phyloP scores from a whole-genome alignment of 2,113 vertebrate species.

The Perca flavescens region DNA sequence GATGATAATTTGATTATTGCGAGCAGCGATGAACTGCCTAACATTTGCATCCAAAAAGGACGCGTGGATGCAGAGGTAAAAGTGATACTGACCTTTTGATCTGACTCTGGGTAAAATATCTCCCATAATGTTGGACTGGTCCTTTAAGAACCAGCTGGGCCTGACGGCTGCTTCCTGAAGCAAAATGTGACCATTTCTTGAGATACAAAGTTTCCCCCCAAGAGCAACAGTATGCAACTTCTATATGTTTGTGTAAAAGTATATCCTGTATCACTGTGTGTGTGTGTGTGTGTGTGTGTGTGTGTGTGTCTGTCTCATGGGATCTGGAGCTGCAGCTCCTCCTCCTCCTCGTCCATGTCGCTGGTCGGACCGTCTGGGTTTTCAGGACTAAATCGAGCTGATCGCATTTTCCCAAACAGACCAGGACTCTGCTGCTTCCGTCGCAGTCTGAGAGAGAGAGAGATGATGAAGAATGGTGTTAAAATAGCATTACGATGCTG shows the following conservation, averaged over 20 bases:
- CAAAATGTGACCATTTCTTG: neutral
- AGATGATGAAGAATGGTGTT: neutral
- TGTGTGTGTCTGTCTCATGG: conserved; percentile 77
- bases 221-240: conserved; percentile 3
- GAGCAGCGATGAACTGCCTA: neutral
- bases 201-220: neutral
- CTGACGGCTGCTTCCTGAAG: neutral
- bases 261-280: conserved; percentile 2
- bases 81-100: neutral
- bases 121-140: neutral
- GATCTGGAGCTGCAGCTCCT: conserved; percentile 94
- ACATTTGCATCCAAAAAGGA: neutral
- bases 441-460: conserved; percentile 85
- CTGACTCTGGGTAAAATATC: neutral
- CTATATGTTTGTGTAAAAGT: neutral
- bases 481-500: neutral
- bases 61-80: neutral
- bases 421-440: conserved; percentile 93
- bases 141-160: conserved; percentile 1
- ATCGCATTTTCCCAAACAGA: conserved; percentile 92
- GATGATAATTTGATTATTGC: neutral
- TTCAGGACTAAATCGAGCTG: conserved; percentile 88
- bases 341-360: conserved; percentile 91
- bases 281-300: conserved; percentile 10
- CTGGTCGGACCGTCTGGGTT: conserved; percentile 87